Percentiles rank a stretch among this genome's conserved stretches.
Conservation (phyloP, 2,888 invertebrate species). For the Adela reaumurella region DNA sequence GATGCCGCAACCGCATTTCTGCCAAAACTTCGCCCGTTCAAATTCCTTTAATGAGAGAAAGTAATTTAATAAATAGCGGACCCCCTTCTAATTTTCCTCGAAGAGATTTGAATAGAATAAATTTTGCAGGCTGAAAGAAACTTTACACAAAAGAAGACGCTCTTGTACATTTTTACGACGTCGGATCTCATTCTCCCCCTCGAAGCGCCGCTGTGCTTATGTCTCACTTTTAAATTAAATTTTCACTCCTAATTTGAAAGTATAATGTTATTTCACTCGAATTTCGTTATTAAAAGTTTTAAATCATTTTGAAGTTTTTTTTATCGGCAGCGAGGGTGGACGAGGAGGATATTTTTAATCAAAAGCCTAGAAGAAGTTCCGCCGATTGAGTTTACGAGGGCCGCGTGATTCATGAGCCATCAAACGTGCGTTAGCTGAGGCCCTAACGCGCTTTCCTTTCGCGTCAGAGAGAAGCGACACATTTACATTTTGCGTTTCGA, state of each 20-base stretch:
- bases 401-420: not conserved
- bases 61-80: slow-evolving; percentile 49
- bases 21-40: slow-evolving; percentile 49
- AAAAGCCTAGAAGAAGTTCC: slow-evolving; percentile 21
- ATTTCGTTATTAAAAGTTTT: slow-evolving; percentile 58
- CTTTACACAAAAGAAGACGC: slow-evolving; percentile 42
- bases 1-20: slow-evolving; percentile 40
- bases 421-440: too few relatives aligned
- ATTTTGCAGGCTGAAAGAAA: slow-evolving; percentile 52
- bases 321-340: slow-evolving; percentile 37
- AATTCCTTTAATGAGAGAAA: slow-evolving; percentile 51
- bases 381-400: not conserved
- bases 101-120: slow-evolving; percentile 51
- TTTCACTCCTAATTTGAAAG: slow-evolving; percentile 60
- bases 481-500: too few relatives aligned
- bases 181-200: slow-evolving; percentile 44
- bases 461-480: too few relatives aligned
- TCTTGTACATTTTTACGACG: slow-evolving; percentile 52
- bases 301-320: slow-evolving; percentile 52
- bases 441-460: too few relatives aligned
- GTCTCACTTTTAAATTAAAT: slow-evolving; percentile 59
- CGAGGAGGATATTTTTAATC: slow-evolving; percentile 51
- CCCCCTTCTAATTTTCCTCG: slow-evolving; percentile 48
- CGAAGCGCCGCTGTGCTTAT: slow-evolving; percentile 30
- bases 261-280: slow-evolving; percentile 59